Evolutionary conservation across 1,140 invertebrate genomes (phyloP).

Genomic region (Zaprionus taronus): DNA sequence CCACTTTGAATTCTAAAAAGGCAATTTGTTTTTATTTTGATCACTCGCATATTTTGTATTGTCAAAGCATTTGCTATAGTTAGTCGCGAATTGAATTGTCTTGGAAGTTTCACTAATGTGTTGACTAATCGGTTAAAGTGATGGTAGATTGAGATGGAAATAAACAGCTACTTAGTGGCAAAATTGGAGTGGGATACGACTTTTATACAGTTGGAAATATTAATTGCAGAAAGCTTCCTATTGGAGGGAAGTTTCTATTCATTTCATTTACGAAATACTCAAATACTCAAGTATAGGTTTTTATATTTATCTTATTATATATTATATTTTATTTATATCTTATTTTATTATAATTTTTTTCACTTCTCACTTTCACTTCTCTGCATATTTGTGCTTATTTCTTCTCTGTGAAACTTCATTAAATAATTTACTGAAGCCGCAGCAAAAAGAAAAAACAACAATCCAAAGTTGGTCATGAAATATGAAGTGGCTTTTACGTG

Average conservation of each 20-base stretch:
- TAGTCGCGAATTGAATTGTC: background rate
- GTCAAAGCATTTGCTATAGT: slow-evolving; percentile 6
- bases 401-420: slow-evolving; percentile 54
- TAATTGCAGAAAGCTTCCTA: too few species aligned
- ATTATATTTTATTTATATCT: background rate
- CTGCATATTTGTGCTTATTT: slow-evolving; percentile 40
- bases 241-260: too few species aligned
- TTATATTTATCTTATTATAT: slow-evolving; percentile 1
- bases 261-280: too few species aligned
- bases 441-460: slow-evolving; percentile 17
- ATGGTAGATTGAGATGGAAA: too few species aligned
- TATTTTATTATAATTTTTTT: background rate
- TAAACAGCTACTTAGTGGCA: too few species aligned
- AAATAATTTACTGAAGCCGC: slow-evolving; percentile 51
- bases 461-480: slow-evolving; percentile 54
- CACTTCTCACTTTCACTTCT: background rate
- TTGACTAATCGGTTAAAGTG: background rate
- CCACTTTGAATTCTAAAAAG: slow-evolving; percentile 72
- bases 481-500: slow-evolving; percentile 51
- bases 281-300: too few species aligned
- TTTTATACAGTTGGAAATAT: too few species aligned
- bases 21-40: slow-evolving; percentile 71
- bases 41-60: slow-evolving; percentile 37
- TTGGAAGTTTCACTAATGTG: background rate
- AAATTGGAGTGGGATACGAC: too few species aligned